Evolutionary conservation across 2,888 invertebrate genomes (phyloP).

Genomic region (Galeopsomyia nigrocyanea): DNA sequence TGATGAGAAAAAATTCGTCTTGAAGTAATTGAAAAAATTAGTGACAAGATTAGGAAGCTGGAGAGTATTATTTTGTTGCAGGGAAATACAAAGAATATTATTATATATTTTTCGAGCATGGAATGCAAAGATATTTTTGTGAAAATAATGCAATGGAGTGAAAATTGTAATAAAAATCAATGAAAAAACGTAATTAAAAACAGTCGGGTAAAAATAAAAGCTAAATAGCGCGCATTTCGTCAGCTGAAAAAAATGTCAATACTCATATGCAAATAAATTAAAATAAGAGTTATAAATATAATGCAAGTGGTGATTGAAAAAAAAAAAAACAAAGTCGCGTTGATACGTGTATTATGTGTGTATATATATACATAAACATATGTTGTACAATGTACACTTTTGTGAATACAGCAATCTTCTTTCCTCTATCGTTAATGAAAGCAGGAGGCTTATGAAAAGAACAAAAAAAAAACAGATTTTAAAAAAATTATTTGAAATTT

Average conservation of each 20-base stretch:
- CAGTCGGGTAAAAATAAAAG: no score
- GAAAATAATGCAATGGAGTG: no score
- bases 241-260: constrained; percentile 28
- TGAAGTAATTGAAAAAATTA: no score
- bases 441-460: constrained; percentile 19
- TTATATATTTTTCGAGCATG: no score
- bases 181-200: no score
- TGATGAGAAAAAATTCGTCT: no score
- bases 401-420: constrained; percentile 43
- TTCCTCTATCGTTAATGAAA: constrained; percentile 5
- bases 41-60: no score
- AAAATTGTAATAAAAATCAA: no score
- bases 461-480: background rate
- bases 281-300: constrained; percentile 26
- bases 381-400: constrained; percentile 34
- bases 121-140: no score
- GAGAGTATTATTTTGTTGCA: no score
- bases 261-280: constrained; percentile 38
- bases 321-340: constrained; percentile 17
- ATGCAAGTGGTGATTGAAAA: background rate
- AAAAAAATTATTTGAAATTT: constrained; percentile 1
- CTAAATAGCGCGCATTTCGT: no score
- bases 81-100: no score
- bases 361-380: constrained; percentile 36
- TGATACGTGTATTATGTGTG: constrained; percentile 38